These are phyloP conservation scores for Euzophera pinguis DNA, from an alignment of 2,888 invertebrate genomes.

Conservation along the genomic window DNA sequence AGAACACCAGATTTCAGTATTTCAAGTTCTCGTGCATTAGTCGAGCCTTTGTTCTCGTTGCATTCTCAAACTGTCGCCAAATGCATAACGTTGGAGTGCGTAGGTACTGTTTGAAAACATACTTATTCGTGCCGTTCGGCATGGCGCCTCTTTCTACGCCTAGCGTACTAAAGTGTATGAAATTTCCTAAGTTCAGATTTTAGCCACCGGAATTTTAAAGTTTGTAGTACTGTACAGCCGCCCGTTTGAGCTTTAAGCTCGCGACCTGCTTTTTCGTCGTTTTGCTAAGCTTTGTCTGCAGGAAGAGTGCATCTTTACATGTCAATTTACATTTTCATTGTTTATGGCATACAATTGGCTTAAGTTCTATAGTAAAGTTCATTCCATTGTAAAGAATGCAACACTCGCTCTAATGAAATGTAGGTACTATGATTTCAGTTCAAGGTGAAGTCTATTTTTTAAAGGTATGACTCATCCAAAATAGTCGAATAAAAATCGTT, in stretches of 20 bases:
- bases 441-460: too few relatives aligned
- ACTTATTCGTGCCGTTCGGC: not conserved
- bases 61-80: not conserved
- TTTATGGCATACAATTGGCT: not conserved
- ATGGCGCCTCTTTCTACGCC: not conserved
- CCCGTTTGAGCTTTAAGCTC: not conserved
- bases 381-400: too few relatives aligned
- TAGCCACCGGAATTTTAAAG: not conserved
- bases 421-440: too few relatives aligned
- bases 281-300: not conserved
- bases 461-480: too few relatives aligned
- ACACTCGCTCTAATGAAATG: too few relatives aligned
- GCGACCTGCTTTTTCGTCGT: slow-evolving; percentile 1
- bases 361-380: not conserved
- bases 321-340: slow-evolving; percentile 1
- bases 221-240: not conserved
- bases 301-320: not conserved
- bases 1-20: not conserved
- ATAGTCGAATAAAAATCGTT: too few relatives aligned
- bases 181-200: not conserved
- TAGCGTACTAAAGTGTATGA: not conserved
- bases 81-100: not conserved
- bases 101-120: not conserved
- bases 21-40: not conserved
- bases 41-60: not conserved